Evolutionary conservation across 2,113 vertebrate genomes (phyloP).

Genomic region (Camelus bactrianus): DNA sequence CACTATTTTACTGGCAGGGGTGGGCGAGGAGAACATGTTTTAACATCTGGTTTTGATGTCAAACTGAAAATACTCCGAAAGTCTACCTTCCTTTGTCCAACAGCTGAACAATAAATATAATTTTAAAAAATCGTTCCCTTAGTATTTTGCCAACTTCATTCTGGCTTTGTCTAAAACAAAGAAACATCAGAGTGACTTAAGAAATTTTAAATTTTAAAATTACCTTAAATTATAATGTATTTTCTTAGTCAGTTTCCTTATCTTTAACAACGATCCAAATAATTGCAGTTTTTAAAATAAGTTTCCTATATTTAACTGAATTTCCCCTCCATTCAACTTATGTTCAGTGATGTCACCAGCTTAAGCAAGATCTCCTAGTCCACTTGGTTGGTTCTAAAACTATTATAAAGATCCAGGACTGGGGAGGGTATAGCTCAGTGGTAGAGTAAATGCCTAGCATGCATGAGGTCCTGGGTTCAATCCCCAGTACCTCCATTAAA

Average conservation of each 20-base stretch:
- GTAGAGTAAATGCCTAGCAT: no score
- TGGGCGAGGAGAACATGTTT: neutral
- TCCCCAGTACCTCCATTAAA: no score
- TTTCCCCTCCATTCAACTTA: constrained; percentile 2
- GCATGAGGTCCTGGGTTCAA: no score
- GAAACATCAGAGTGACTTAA: neutral
- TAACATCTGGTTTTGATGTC: constrained; percentile 64
- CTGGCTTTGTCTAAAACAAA: constrained; percentile 41
- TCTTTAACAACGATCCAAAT: constrained; percentile 23
- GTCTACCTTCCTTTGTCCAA: constrained; percentile 32
- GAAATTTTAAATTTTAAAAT: constrained; percentile 50
- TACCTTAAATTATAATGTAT: constrained; percentile 21
- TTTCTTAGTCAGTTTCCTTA: constrained; percentile 46
- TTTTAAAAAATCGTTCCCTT: constrained; percentile 11
- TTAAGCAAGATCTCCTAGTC: constrained; percentile 15
- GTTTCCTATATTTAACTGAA: constrained; percentile 13
- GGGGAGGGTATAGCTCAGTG: neutral
- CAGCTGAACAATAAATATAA: constrained; percentile 40
- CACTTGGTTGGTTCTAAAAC: neutral
- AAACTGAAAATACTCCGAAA: constrained; percentile 65
- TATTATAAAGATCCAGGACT: neutral
- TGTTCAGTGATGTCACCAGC: neutral
- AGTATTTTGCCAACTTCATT: constrained; percentile 39
- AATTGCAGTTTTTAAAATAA: constrained; percentile 38
- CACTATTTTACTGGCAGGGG: neutral